Evolutionary conservation across 2,888 invertebrate genomes (phyloP), one percentile per base, ranked within the genome.

Genomic region (Dinocampus coccinellae): DNA sequence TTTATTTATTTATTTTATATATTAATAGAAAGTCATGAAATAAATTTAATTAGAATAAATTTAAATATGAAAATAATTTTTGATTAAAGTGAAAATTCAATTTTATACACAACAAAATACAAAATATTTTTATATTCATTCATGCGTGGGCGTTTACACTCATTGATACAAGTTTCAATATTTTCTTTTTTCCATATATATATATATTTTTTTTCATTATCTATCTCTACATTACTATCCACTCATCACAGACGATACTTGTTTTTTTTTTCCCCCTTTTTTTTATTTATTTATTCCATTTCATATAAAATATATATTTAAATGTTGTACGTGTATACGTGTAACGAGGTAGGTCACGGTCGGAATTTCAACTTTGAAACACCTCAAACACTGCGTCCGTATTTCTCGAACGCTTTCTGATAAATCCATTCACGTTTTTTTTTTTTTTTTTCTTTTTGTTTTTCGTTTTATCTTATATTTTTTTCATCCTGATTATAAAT

Each of bases 341-440:
- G 53, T 55, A 52, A 42, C 73, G 71, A 81, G 79, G 75, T 81
- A 79, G 82, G 82, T 83, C 82, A 80, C 72, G 80, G 81, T 76
- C 79, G 73, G 74, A 76, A 73, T 75, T 76, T 78, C 74, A 75
- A 76, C 76, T 77, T 77, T n/a, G 16, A 16, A n/a, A 9, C 16
- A 9, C 16, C 16, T 7, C 47, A 47, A 47, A 47, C 16, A 7
- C 16, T 47, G 16, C 47, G 47, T 47, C 16, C 47, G 3, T 47
- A 34, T 42, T 36, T 63, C 52, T 24, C 62, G 22, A 36, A 29
- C 34, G 22, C 34, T 33, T 47, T 33, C 24, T 22, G 29, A 36
- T 2, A 7, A 33, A 1, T 58, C 57, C 29, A 58, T 47, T 47
- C 47, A 47, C n/a, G 16, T 47, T 47, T 47, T 47, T n/a, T n/a